Percentiles rank a stretch among this genome's conserved stretches.
Evolutionary conservation across 2,797 vertebrate genomes (phyloP).

Genomic region (Epinephelus malabaricus): DNA sequence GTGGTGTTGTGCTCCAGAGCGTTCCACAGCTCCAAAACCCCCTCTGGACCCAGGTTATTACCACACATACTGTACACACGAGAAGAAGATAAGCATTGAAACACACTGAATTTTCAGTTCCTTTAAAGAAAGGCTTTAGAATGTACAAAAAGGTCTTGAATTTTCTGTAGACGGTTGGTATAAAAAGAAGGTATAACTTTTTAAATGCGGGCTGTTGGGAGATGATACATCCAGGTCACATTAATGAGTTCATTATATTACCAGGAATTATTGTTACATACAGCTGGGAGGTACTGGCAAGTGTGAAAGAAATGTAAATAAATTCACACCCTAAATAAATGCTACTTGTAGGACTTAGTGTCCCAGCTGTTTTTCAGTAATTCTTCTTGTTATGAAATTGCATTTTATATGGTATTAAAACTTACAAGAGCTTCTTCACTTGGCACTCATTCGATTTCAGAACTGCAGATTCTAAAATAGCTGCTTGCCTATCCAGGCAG

Average conservation of each 20-base stretch:
- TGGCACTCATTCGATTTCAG: slow-evolving; percentile 76
- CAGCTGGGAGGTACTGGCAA: not conserved
- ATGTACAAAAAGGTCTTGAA: not conserved
- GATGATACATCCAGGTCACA: not conserved
- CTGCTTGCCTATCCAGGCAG: slow-evolving; percentile 78
- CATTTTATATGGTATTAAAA: slow-evolving; percentile 12
- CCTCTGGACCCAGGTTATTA: slow-evolving; percentile 81
- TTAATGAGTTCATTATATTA: not conserved
- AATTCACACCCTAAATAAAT: not conserved
- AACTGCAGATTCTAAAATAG: slow-evolving; percentile 74
- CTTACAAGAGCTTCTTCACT: slow-evolving; percentile 83
- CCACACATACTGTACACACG: slow-evolving; percentile 78
- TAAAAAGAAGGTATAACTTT: too few relatives aligned
- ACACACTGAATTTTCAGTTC: not conserved
- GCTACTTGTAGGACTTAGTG: not conserved
- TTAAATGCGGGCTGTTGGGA: not conserved
- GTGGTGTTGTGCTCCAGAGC: slow-evolving; percentile 78
- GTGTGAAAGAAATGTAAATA: not conserved
- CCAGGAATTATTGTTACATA: not conserved
- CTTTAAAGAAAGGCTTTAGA: not conserved
- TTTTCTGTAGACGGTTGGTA: not conserved
- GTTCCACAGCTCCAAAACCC: slow-evolving; percentile 77
- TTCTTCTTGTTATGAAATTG: not conserved
- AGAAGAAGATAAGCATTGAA: not conserved
- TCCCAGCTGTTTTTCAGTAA: not conserved